These are phyloP conservation scores for Balanococcus diminutus DNA, from an alignment of 2,888 invertebrate species.

Conservation along the genomic window DNA sequence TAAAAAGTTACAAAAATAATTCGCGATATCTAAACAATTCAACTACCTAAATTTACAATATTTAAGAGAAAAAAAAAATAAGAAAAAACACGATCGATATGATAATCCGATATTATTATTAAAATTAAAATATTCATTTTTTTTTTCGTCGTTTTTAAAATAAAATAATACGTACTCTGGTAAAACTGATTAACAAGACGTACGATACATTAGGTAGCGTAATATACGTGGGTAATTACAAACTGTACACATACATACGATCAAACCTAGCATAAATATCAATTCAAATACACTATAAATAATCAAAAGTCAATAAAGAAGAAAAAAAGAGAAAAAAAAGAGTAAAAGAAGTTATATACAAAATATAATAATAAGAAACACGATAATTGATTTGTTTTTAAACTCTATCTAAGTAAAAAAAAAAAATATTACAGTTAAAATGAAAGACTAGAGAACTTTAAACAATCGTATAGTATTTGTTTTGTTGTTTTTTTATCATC, in stretches of 20 bases:
- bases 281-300: neutral
- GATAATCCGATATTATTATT: neutral
- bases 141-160: neutral
- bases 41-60: too few species aligned
- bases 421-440: slow-evolving; percentile 8
- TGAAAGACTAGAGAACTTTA: neutral
- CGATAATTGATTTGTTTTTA: slow-evolving; percentile 20
- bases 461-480: neutral
- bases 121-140: neutral
- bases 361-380: neutral
- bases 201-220: neutral
- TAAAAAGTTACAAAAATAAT: too few species aligned
- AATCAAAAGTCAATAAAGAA: neutral
- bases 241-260: neutral
- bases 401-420: neutral
- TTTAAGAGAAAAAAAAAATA: too few species aligned
- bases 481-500: neutral
- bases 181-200: neutral
- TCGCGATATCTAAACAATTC: too few species aligned
- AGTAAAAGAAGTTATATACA: neutral
- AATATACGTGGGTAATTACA: neutral
- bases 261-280: neutral
- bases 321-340: neutral
- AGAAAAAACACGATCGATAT: neutral
- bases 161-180: neutral